A percentile compares a stretch with the other conserved stretches of the same genome.
phyloP scores from a whole-genome alignment of 2,113 vertebrate genomes.

The Lontra canadensis region DNA sequence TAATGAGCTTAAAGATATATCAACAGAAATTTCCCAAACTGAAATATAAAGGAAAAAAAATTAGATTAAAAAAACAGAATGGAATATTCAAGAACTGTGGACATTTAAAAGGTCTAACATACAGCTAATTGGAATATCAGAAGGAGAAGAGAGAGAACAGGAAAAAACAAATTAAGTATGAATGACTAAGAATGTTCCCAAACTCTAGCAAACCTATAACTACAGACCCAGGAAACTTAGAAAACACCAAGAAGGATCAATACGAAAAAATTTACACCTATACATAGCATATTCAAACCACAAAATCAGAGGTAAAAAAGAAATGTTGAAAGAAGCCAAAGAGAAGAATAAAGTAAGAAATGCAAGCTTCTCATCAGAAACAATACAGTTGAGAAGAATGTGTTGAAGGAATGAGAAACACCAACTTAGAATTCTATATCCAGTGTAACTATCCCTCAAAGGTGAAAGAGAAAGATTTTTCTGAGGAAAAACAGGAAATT shows the following conservation, averaged over 20 bases:
- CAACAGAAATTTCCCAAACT: background rate
- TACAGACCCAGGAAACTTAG: background rate
- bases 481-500: background rate
- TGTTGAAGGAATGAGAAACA: background rate
- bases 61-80: background rate
- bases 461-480: background rate
- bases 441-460: background rate
- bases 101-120: background rate
- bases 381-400: background rate
- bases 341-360: background rate
- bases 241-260: background rate
- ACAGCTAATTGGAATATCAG: background rate
- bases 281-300: background rate
- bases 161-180: background rate
- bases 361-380: background rate
- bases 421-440: background rate
- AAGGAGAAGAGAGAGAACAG: background rate
- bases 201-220: background rate
- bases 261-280: background rate
- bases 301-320: background rate
- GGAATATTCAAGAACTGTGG: background rate
- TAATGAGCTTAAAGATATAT: background rate
- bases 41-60: background rate
- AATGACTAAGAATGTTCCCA: background rate
- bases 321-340: background rate